Evolutionary conservation across 1,140 invertebrate genomes (phyloP).

Genomic region (Pseudomyrmex flavicornis): DNA sequence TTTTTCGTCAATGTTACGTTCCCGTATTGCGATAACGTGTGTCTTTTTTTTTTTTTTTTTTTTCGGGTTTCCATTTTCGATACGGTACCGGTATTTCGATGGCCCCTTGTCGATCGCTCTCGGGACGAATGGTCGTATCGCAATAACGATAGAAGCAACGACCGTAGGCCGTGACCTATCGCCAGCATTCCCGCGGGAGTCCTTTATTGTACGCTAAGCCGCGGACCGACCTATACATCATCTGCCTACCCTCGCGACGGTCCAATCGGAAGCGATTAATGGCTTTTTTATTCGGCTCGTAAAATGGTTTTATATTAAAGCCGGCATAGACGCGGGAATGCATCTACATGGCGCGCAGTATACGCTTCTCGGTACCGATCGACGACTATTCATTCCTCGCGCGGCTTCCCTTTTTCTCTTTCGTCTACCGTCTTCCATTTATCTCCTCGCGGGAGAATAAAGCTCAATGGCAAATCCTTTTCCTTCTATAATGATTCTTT

Average conservation of each 20-base stretch:
- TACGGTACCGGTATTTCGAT: constrained; percentile 18
- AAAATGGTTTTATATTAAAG: constrained; percentile 79
- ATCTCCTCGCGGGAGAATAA: constrained; percentile 61
- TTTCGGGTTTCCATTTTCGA: background rate
- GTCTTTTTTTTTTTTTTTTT: background rate
- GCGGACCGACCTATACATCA: constrained; percentile 55
- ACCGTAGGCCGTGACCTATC: constrained; percentile 45
- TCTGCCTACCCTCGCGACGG: constrained; percentile 30
- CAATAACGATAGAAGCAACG: constrained; percentile 53
- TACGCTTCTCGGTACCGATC: constrained; percentile 10
- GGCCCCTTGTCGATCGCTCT: constrained; percentile 19
- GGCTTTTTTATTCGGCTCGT: constrained; percentile 77
- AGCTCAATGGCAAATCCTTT: constrained; percentile 59
- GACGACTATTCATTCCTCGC: constrained; percentile 34
- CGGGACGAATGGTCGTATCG: constrained; percentile 30
- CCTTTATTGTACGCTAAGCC: constrained; percentile 48
- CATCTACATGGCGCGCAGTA: constrained; percentile 50
- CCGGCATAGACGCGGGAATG: constrained; percentile 70
- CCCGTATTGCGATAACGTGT: background rate
- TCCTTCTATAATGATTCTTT: constrained; percentile 66
- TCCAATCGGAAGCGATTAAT: constrained; percentile 75
- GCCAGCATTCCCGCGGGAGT: constrained; percentile 34
- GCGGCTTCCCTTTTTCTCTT: constrained; percentile 39
- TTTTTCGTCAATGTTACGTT: background rate
- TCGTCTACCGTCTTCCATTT: constrained; percentile 68